phyloP scores from a whole-genome alignment of 2,113 vertebrate species.

The Nicator chloris region DNA sequence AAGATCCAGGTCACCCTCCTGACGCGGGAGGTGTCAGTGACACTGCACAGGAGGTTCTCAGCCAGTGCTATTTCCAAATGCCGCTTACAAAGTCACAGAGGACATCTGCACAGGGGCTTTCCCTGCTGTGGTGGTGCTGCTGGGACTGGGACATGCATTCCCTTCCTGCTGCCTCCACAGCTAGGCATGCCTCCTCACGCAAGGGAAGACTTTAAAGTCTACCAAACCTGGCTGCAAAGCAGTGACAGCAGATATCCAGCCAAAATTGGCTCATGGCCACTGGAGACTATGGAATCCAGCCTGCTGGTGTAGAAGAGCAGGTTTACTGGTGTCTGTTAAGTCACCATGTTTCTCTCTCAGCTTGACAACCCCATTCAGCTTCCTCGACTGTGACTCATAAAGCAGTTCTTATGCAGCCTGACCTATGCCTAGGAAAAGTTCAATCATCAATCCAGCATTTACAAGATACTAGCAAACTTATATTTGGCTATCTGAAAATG shows the following conservation, averaged over 20 bases:
- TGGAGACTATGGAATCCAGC: not conserved
- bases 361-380: not conserved
- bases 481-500: not conserved
- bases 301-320: not conserved
- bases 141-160: fast-evolving
- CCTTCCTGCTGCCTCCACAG: not conserved
- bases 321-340: not conserved
- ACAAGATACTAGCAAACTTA: not conserved
- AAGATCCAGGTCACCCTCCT: conserved; percentile 9
- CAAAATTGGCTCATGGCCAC: fast-evolving
- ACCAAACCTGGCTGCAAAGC: not conserved
- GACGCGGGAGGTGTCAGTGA: not conserved
- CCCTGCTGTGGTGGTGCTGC: not conserved
- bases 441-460: not conserved
- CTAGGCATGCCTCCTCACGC: not conserved
- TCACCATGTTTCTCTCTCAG: not conserved
- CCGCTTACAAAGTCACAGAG: conserved; percentile 22
- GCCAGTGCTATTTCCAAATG: not conserved
- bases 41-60: not conserved
- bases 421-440: not conserved
- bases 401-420: not conserved
- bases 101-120: not conserved
- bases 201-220: not conserved
- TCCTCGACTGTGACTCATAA: not conserved
- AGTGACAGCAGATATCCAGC: not conserved